These are phyloP conservation scores for Atethmia centrago DNA, from an alignment of 2,888 invertebrate genomes.

Conservation along the genomic window DNA sequence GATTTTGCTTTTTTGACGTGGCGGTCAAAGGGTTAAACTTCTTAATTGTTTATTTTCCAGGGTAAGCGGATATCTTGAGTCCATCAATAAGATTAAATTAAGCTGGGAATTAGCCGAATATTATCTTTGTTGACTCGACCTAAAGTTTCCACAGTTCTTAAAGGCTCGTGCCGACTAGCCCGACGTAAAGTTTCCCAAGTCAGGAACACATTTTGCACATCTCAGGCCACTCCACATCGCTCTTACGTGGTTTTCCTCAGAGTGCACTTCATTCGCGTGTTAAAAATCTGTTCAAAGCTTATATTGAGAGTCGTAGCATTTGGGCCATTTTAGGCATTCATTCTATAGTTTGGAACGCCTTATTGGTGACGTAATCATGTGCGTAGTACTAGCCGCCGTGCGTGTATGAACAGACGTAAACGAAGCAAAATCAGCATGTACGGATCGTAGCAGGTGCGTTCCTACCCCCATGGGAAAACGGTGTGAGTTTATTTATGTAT, in stretches of 20 bases:
- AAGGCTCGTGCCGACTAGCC: too few relatives aligned
- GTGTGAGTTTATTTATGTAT: too few relatives aligned
- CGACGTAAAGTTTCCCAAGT: too few relatives aligned
- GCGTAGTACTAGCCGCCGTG: too few relatives aligned
- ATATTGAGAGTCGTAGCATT: neutral
- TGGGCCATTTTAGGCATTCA: neutral
- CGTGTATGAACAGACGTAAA: too few relatives aligned
- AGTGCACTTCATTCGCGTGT: neutral
- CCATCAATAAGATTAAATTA: constrained; percentile 58
- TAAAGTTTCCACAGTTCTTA: constrained; percentile 29
- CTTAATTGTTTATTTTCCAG: constrained; percentile 35
- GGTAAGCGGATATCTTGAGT: constrained; percentile 54
- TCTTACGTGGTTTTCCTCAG: neutral
- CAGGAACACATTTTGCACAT: neutral
- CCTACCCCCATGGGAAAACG: too few relatives aligned
- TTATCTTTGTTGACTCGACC: constrained; percentile 39
- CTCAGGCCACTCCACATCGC: neutral
- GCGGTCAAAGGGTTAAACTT: too few relatives aligned
- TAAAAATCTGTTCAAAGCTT: neutral
- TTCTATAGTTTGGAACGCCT: too few relatives aligned
- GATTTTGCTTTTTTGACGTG: too few relatives aligned
- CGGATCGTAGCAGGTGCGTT: too few relatives aligned
- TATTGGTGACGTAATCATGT: too few relatives aligned
- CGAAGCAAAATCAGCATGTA: too few relatives aligned
- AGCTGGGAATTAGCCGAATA: constrained; percentile 45